Conservation (phyloP, 2,888 invertebrate species). For the Argynnis bischoffii region DNA sequence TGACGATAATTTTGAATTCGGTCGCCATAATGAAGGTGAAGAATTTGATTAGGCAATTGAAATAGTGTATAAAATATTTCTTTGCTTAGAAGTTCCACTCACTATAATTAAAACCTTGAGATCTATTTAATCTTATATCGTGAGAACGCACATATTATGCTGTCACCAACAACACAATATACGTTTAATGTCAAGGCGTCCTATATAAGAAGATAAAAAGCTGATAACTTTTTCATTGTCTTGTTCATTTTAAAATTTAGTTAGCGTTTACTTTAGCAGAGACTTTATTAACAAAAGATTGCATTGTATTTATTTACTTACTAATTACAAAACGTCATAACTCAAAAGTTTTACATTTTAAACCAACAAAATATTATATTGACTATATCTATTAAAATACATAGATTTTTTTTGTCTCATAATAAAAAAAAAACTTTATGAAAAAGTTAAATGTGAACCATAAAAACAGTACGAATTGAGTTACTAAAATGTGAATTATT, state of each 20-base stretch:
- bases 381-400: too few species aligned
- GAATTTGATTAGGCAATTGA: slow-evolving; percentile 16
- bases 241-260: background rate
- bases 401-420: too few species aligned
- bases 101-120: slow-evolving; percentile 9
- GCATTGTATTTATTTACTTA: too few species aligned
- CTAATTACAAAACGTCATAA: too few species aligned
- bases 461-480: too few species aligned
- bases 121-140: slow-evolving; percentile 13
- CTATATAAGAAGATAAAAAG: slow-evolving; percentile 20
- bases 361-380: too few species aligned
- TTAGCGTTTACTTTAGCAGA: background rate
- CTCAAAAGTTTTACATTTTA: too few species aligned
- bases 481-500: too few species aligned
- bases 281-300: too few species aligned
- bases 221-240: slow-evolving; percentile 20
- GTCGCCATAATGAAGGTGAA: slow-evolving; percentile 46
- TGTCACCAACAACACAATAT: slow-evolving; percentile 20
- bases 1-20: slow-evolving; percentile 46
- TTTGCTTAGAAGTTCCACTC: slow-evolving; percentile 2
- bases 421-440: too few species aligned
- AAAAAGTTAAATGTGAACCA: too few species aligned
- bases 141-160: slow-evolving; percentile 13
- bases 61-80: background rate
- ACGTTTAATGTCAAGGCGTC: slow-evolving; percentile 18